These are phyloP conservation scores for Polyodon spathula DNA, from an alignment of 2,113 vertebrate genomes.

Conservation along the genomic window DNA sequence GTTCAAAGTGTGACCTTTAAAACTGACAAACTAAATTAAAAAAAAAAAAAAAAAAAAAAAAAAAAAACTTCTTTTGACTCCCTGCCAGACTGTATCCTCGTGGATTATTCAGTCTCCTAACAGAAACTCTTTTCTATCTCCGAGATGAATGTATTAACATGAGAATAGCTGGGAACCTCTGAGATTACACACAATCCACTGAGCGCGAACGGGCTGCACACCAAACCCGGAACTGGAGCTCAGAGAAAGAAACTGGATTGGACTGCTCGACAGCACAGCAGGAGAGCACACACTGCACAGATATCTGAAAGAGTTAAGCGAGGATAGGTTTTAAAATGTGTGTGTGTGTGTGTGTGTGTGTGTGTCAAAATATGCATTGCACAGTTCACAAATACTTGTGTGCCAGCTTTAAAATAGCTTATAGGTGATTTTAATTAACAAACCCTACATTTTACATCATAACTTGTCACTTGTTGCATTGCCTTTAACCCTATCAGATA, in stretches of 20 bases:
- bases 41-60: constrained; percentile 21
- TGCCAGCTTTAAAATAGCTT: no score
- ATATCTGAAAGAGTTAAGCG: no score
- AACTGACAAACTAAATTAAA: constrained; percentile 12
- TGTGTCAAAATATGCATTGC: no score
- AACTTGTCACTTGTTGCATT: no score
- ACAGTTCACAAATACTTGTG: no score
- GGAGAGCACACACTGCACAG: no score
- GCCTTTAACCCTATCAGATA: background rate
- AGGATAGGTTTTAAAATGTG: no score
- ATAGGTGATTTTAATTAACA: no score
- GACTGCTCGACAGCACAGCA: no score
- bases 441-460: no score
- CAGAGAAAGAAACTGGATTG: no score
- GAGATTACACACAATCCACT: constrained; percentile 38
- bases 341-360: no score
- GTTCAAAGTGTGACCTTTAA: background rate
- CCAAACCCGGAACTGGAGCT: constrained; percentile 48
- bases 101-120: constrained; percentile 15
- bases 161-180: constrained; percentile 53
- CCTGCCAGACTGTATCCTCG: constrained; percentile 12
- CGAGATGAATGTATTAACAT: constrained; percentile 44
- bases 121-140: constrained; percentile 40
- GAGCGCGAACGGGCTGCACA: constrained; percentile 5
- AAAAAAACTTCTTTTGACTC: constrained; percentile 27